Conservation (phyloP, 2,888 invertebrate species). For the Homarus gammarus region DNA sequence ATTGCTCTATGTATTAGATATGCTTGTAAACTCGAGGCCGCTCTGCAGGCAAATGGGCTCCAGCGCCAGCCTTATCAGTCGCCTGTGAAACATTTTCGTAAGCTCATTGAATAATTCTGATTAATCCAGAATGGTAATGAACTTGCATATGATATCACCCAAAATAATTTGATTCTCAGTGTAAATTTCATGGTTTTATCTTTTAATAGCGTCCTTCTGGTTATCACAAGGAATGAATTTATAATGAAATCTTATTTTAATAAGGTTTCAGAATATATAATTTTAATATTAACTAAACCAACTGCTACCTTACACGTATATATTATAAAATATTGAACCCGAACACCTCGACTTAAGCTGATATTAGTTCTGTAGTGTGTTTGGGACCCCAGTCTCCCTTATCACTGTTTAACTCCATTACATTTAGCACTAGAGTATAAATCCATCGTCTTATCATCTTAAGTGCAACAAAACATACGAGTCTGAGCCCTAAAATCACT, state of each 20-base stretch:
- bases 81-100: slow-evolving; percentile 22
- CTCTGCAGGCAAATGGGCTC: slow-evolving; percentile 33
- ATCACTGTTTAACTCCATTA: background rate
- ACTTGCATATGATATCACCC: background rate
- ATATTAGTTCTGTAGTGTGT: background rate
- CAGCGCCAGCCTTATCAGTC: slow-evolving; percentile 23
- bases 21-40: slow-evolving; percentile 39
- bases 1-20: slow-evolving; percentile 44
- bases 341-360: background rate
- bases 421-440: background rate
- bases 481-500: background rate
- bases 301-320: background rate
- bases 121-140: slow-evolving; percentile 7
- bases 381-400: background rate
- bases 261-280: background rate
- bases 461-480: background rate
- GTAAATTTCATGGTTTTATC: background rate
- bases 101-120: slow-evolving; percentile 8
- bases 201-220: background rate
- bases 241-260: background rate
- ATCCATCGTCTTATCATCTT: background rate
- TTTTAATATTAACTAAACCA: background rate
- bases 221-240: background rate
- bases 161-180: background rate
- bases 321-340: background rate